Base-by-base conservation (phyloP, 2,888 invertebrate species). In the Peribatodes rhomboidaria region DNA sequence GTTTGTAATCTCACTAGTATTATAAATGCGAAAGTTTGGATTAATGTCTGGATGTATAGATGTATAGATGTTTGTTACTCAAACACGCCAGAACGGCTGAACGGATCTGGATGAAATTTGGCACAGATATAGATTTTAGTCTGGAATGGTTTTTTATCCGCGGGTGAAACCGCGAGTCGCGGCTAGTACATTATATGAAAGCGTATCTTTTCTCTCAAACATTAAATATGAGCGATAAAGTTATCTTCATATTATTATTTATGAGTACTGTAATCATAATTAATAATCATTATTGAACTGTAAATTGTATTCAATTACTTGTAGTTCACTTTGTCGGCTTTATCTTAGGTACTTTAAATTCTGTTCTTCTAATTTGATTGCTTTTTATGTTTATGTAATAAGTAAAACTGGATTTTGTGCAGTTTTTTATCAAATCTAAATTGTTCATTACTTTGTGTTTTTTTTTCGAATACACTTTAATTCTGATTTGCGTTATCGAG, bases 181-280 rank as follows among this genome's bases (percentile, higher is more conserved):
- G n/a, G n/a, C n/a, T n/a, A n/a, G n/a, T n/a, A n/a, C n/a, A 31
- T 49, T 7, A 31, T 14, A 10, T 14, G 33, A 6, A 50, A 13
- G 7, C 18, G 20, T 20, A 13, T 9, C n/a, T 35, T 35, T 50
- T 50, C 35, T 35, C 20, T 50, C 50, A 18, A 37, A 13, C n/a
- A n/a, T n/a, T n/a, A n/a, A n/a, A n/a, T n/a, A 18, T 13, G 13
- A 8, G 16, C 33, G 9, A 10, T 16, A 33, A 16, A 16, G 14
- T 33, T 47, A 47, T 31, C 47, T 7, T 16, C 3, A 14, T 33
- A 16, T 49, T 49, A 16, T 49, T 49, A 33, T 49, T 49, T 49
- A 49, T 49, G 16, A n/a, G 16, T 16, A 18, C 3, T 33, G 3
- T 4, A 27, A 16, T 13, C 16, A 16, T 3, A 18, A 16, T 18